Evolutionary conservation across 2,113 vertebrate genomes (phyloP), one percentile per base, ranked within the genome.

Genomic region (Prinia subflava): DNA sequence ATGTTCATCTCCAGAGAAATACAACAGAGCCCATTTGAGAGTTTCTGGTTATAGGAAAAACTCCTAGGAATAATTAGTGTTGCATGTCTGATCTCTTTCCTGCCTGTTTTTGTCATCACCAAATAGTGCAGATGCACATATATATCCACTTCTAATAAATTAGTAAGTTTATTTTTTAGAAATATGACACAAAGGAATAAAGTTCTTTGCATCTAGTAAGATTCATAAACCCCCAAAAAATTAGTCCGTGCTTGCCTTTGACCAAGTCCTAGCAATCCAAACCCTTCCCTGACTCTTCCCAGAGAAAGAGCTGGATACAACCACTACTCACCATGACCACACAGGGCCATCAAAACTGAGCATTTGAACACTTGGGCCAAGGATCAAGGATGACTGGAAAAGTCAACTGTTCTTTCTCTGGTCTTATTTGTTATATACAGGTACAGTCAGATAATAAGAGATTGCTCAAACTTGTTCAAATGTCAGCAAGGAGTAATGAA

Each of bases 321-420:
- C 27, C 69, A 18, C 35, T 56, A 19, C 14, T 47, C 70, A 6
- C 17, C 30, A 28, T 9, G 24, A 70, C 33, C 23, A 11, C 12
- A 63, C 11, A 63, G 19, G 20, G 16, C 44, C 46, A 62, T 27
- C 8, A 28, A 33, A 67, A 67, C 16, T 31, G 12, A 35, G 24
- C 17, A 11, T 7, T 14, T 42, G 16, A 81, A 79, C 18, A 64
- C 24, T 16, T 25, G 19, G 8, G 39, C 16, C 2, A 3, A 56
- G 33, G 53, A 68, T 7, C 11, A 53, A 77, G 24, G 20, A 69
- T 41, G 30, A 80, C 41, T 5, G 2, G 37, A 76, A 83, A 41
- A 52, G 33, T 2, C 0, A 0, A 47, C 3, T 52, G 25, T 53
- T 41, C 37, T 30, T 76, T 68, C 39, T 85, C 24, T 70, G 16